Evolutionary conservation across 1,140 invertebrate species (phyloP), one percentile per base, ranked within the genome.

Genomic region (Zaprionus vittiger): DNA sequence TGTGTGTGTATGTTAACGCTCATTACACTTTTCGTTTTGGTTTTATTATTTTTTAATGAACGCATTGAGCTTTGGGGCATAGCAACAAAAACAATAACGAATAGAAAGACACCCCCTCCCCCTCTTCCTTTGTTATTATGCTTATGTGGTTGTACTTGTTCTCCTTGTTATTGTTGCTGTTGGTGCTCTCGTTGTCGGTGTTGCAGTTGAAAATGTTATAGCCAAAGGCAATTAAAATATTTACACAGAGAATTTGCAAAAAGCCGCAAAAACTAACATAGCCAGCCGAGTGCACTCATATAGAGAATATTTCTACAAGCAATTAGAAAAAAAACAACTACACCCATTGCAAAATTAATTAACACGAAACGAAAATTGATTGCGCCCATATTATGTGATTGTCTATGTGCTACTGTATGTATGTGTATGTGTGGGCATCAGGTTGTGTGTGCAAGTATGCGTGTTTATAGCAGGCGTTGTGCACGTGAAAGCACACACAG

Each of bases 141-240:
- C 24, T 34, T 79, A 59, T 34, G 60, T 54, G 31, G 34, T 22
- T 68, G 41, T 69, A 68, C 22, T 37, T 74, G 73, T 31, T 56
- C 55, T 69, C 38, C 59, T 22, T 70, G 38, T 67, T 68, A 12
- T 22, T 44, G 22, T 26, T 41, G 7, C 3, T 61, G 56, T 22
- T 61, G 64, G n/a, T 76, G 47, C 47, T 52, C 11, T 24, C 12
- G 47, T 24, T 52, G 17, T 52, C 47, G 26, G 61, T 63, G 65
- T 66, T 71, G 54, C 41, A 73, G 52, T 78, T 60, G 60, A 65
- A 81, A 72, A 65, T 72, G 44, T 75, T 75, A 60, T 89, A 55
- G 73, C 72, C 62, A 68, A 81, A 79, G 82, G 80, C 83, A 87
- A 87, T 87, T 89, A 84, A 83, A 87, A 81, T 81, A 89, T 89